Base-by-base conservation (phyloP, 2,113 vertebrate species). In the Pelvicachromis taeniatus region DNA sequence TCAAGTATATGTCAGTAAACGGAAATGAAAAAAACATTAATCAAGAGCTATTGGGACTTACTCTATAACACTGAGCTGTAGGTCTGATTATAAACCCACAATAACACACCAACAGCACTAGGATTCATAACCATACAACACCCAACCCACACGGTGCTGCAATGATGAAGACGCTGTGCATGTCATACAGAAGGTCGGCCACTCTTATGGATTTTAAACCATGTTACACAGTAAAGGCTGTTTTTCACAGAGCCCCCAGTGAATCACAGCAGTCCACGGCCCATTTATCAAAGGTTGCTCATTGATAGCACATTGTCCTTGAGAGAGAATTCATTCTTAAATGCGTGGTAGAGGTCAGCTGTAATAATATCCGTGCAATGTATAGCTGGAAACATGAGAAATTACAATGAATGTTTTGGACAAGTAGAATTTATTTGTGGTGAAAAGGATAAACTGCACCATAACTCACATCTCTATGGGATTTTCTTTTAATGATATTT, bases 211-310 rank as follows among this genome's bases (percentile, higher is more conserved):
- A 82, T 87, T 84, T 90, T 88, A 93, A 92, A 92, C 83, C 63
- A 73, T 9, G 89, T 89, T 91, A 85, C 83, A 78, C 48, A 61
- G 87, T 56, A 79, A 82, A 70, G 87, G 90, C 83, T 81, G 88
- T 84, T 87, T 90, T 91, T 91, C 89, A 88, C 86, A 7, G 77
- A 31, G 84, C 70, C 48, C 91, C 52, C 59, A 9, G 65, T 89
- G 90, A 92, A 90, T 87, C 85, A 85, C 63, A 80, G 84, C 56
- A 54, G 89, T 84, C 89, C 87, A 21, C 23, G 83, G 88, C 83
- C 50, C 87, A 92, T 94, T 92, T 84, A 90, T 94, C 91, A 92
- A 92, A 83, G 65, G 59, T 84, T 6, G 78, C 86, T 68, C 58
- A 8, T 17, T 38, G 70, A 78, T 59, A 82, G 59, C 85, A 82